Conservation (phyloP, 2,113 vertebrate genomes). For the Pionites leucogaster region DNA sequence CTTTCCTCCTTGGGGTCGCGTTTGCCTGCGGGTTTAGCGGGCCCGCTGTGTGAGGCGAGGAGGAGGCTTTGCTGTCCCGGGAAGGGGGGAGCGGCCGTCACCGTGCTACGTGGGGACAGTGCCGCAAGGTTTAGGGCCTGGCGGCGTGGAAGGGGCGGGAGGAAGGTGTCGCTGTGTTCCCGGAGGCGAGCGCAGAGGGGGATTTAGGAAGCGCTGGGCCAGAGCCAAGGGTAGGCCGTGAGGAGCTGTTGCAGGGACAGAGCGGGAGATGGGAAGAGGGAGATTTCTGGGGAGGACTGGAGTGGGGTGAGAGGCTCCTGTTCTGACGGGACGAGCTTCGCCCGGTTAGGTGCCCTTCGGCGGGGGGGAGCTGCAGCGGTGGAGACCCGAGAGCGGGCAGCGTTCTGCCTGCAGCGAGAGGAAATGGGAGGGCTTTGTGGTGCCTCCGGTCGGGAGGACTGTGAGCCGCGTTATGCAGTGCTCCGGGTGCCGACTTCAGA, state of each 20-base stretch:
- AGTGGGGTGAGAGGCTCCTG: neutral
- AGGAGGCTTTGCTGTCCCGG: neutral
- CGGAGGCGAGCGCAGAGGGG: neutral
- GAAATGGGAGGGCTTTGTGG: neutral
- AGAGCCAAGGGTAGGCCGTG: neutral
- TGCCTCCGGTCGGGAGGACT: neutral
- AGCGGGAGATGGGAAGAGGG: neutral
- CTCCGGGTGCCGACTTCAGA: neutral
- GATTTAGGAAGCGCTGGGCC: slow-evolving; percentile 1
- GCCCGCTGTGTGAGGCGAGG: neutral
- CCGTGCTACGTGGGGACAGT: neutral
- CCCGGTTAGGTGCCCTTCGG: neutral
- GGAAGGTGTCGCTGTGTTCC: neutral
- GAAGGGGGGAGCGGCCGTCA: neutral
- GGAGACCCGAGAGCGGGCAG: neutral
- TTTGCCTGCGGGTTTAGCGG: neutral
- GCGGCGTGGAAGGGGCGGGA: neutral
- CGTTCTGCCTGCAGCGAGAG: neutral
- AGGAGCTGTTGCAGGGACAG: neutral
- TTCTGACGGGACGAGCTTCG: neutral
- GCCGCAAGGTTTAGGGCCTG: neutral
- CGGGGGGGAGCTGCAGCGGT: neutral
- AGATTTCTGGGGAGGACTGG: neutral
- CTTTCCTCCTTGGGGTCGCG: too few species aligned
- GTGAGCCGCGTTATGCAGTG: neutral